phyloP scores from a whole-genome alignment of 2,113 vertebrate species.

The Motacilla alba region DNA sequence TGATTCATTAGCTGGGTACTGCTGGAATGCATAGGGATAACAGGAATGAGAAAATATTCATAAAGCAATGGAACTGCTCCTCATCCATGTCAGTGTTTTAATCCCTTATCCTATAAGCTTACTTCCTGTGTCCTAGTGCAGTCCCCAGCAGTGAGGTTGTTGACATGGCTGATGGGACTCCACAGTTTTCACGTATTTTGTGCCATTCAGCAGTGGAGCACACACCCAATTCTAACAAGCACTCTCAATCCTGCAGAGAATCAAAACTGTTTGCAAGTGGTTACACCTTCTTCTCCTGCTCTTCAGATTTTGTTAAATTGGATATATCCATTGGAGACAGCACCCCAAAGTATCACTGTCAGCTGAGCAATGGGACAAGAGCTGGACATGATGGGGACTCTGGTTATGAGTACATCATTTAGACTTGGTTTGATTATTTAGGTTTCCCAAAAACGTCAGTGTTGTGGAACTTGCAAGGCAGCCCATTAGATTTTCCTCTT shows the following conservation, averaged over 20 bases:
- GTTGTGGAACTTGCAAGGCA: background rate
- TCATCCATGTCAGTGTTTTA: background rate
- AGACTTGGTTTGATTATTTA: background rate
- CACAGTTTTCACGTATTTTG: fast-evolving
- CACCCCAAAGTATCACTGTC: background rate
- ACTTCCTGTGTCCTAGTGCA: background rate
- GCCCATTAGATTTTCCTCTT: background rate
- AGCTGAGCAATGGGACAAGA: background rate
- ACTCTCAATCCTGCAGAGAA: background rate
- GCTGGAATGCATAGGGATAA: background rate
- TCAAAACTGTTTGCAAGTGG: background rate
- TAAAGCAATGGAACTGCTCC: background rate
- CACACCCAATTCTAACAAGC: background rate
- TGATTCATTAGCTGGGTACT: background rate
- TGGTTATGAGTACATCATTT: background rate
- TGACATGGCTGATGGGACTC: background rate
- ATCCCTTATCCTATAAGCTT: background rate
- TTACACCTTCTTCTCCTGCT: background rate
- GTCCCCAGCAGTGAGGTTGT: fast-evolving
- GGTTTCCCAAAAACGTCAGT: background rate
- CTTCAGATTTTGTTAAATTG: background rate
- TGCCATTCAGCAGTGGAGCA: background rate
- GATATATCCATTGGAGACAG: background rate
- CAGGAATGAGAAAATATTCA: background rate
- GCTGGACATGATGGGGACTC: fast-evolving